These are phyloP conservation scores for Sminthurinus aureus DNA, from an alignment of 2,888 invertebrate genomes.

Conservation along the genomic window DNA sequence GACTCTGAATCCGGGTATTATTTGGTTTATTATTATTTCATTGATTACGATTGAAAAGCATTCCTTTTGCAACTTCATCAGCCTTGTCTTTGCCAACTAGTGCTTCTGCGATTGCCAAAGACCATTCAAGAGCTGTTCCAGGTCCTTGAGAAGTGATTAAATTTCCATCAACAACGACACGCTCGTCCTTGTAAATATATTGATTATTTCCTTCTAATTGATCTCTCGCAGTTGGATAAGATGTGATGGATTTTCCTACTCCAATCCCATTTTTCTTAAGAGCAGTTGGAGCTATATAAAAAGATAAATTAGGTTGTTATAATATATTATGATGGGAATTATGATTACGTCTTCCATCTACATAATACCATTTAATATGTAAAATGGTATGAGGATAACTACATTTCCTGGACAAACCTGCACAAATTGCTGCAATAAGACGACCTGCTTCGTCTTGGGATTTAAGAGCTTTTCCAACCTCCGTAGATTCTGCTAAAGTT, in stretches of 20 bases:
- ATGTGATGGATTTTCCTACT: constrained; percentile 82
- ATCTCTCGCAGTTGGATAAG: constrained; percentile 85
- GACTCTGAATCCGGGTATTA: too few species aligned
- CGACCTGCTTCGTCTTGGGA: constrained; percentile 78
- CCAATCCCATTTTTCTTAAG: constrained; percentile 83
- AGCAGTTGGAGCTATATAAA: constrained; percentile 90
- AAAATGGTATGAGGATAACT: neutral
- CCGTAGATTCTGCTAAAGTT: too few species aligned
- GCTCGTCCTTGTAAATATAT: constrained; percentile 73
- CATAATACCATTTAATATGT: neutral
- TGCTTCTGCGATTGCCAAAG: constrained; percentile 77
- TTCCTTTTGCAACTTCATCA: constrained; percentile 73
- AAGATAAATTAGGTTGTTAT: too few species aligned
- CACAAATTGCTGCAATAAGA: constrained; percentile 94
- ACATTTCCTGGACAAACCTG: too few species aligned
- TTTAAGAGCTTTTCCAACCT: constrained; percentile 78
- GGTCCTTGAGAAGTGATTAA: constrained; percentile 88
- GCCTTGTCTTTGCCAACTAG: constrained; percentile 75
- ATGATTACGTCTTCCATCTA: neutral
- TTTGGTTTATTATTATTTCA: too few species aligned
- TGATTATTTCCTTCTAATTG: constrained; percentile 71
- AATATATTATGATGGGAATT: constrained; percentile 2
- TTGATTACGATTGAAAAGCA: constrained; percentile 66
- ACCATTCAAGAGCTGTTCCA: constrained; percentile 90
- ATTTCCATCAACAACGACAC: constrained; percentile 74